Evolutionary conservation across 2,113 vertebrate genomes (phyloP).

Genomic region (Oxyruncus cristatus): DNA sequence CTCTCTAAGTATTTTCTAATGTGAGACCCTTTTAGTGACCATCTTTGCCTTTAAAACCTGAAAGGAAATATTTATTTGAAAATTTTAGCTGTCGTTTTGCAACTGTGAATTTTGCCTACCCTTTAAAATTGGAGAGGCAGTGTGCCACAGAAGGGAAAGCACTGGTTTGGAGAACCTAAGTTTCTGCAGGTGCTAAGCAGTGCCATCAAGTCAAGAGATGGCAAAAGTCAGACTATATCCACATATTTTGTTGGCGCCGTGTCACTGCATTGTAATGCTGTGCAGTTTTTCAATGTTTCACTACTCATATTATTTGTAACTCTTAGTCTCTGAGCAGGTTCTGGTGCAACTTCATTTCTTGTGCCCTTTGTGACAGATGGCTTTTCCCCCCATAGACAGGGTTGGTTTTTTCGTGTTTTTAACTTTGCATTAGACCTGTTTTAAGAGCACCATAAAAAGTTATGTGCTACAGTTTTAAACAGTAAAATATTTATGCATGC

Average conservation of each 20-base stretch:
- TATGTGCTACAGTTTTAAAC: not conserved
- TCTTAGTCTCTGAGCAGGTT: not conserved
- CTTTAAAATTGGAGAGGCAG: not conserved
- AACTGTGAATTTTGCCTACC: not conserved
- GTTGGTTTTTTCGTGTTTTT: not conserved
- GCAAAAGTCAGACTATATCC: not conserved
- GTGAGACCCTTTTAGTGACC: not conserved
- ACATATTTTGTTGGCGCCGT: not conserved
- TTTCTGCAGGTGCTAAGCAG: not conserved
- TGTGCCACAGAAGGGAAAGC: not conserved
- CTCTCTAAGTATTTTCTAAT: not conserved
- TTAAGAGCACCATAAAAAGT: slow-evolving; percentile 39
- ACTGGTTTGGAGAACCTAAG: not conserved
- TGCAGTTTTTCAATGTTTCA: not conserved
- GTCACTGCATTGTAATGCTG: not conserved
- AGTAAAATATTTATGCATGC: slow-evolving; percentile 2
- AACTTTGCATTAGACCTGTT: slow-evolving; percentile 12
- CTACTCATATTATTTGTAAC: not conserved
- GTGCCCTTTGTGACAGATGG: not conserved
- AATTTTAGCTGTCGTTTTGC: not conserved
- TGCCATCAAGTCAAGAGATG: not conserved
- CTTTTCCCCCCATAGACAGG: not conserved
- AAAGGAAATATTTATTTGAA: not conserved
- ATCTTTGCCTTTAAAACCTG: not conserved
- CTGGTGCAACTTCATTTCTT: not conserved